Evolutionary conservation across 2,888 invertebrate species (phyloP), one percentile per base, ranked within the genome.

Genomic region (Agrotis segetum): DNA sequence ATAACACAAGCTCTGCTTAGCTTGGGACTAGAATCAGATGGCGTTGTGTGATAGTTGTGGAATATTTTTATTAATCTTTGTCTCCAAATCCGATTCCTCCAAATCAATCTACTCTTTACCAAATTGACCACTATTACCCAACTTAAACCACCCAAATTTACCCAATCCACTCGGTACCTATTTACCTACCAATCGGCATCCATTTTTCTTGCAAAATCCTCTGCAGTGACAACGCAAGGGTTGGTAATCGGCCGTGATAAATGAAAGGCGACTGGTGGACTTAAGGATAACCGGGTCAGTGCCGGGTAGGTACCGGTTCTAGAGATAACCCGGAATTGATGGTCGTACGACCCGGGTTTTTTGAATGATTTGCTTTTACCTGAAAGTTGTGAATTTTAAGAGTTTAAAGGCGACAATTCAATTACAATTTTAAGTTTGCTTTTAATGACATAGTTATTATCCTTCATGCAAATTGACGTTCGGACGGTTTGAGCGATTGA

Each of bases 161-260:
- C n/a, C 58, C 74, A 67, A 77, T 77, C 29, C 59, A 67, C 67
- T 47, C 13, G 40, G 34, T 81, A n/a, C n/a, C n/a, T n/a, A 70
- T 78, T 77, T 81, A 68, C 74, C 24, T 46, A 40, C 70, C 78
- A 62, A 91, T 93, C 89, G 88, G 86, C 85, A 86, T 91, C 89
- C 92, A 94, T 94, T 94, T 94, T 94, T 94, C 94, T 94, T 92
- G 81, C 80, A 81, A 89, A 90, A 91, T 91, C 84, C 91, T 91
- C 88, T 82, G 86, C 82, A 89, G 89, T 90, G 89, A 86, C 87
- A 87, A 74, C 84, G 90, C 89, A 92, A 92, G 93, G 92, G 93
- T 92, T 91, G 88, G 91, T 92, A 92, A 93, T 90, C 92, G 92
- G 88, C 87, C 74, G 90, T 95, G 93, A 95, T 93, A 94, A 95